These are phyloP conservation scores for Luidia sarsii DNA, from an alignment of 53 echinoderm and acorn worm species.

Conservation along the genomic window DNA sequence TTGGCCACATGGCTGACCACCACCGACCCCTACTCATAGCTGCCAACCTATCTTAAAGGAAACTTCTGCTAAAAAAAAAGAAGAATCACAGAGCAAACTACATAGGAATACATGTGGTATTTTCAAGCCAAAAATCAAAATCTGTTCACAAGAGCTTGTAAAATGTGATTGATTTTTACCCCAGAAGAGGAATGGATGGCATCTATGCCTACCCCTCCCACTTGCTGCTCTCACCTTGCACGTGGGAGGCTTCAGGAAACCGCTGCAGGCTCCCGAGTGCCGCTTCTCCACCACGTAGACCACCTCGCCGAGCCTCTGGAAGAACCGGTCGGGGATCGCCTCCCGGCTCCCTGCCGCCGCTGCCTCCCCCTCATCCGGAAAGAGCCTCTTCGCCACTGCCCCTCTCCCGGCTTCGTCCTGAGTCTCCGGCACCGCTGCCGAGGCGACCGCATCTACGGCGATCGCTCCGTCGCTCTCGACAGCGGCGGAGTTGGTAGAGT, in stretches of 20 bases:
- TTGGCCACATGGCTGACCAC: no score
- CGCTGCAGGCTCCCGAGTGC: conserved; percentile 83
- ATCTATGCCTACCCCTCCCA: no score
- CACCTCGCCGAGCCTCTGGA: conserved; percentile 73
- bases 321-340: conserved; percentile 55
- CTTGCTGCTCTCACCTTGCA: conserved; percentile 50
- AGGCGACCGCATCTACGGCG: background rate
- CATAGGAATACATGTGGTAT: no score
- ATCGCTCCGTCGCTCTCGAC: background rate
- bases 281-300: conserved; percentile 89
- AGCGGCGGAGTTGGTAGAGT: background rate
- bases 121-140: background rate
- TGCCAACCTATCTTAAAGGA: no score
- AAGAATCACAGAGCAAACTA: no score
- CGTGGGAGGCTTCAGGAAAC: conserved; percentile 70
- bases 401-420: background rate
- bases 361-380: conserved; percentile 4
- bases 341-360: background rate
- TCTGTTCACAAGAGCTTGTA: no score
- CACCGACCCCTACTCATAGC: background rate
- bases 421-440: background rate
- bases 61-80: no score
- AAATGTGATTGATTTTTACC: no score
- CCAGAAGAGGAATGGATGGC: background rate
- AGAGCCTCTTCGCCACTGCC: conserved; percentile 38